Base-by-base conservation (phyloP, 2,113 vertebrate genomes). In the Pyxicephalus adspersus region DNA sequence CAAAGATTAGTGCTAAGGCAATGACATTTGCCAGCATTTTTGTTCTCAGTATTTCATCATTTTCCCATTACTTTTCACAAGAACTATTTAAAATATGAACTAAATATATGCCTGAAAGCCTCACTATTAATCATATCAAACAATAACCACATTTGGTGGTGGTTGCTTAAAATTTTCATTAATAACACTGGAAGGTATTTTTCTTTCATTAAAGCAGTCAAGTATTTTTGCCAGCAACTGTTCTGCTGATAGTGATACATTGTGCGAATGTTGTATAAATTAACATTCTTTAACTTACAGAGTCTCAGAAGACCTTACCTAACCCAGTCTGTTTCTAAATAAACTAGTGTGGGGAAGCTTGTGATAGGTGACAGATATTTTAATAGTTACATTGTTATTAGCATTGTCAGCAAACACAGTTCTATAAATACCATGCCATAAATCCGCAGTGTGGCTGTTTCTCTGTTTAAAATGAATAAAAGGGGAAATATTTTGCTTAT, bases 251-350 rank as follows among this genome's bases (percentile, higher is more conserved):
- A 55, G 50, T n/a, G 54, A 34, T 55, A 68, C 54, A 28, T 28
- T 34, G 38, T 45, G 38, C 2, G 64, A 51, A 34, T 28, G 26
- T 26, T 58, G 28, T 65, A 50, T 65, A 81, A 38, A 74, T 31
- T n/a, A 54, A 54, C 3, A 18, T 45, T 13, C 25, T 74, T 74
- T 64, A 57, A 29, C 51, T 74, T 65, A 22, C 63, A 23, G 15
- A 13, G 60, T 71, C 66, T 74, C 61, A 38, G 38, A 81, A 74
- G 70, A 81, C 70, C 79, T 81, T 51, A 81, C 58, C 68, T 81
- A 64, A 81, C 79, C 68, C 29, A 65, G 57, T n/a, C 57, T 73
- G 17, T 51, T 52, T 80, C 54, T 72, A 52, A 63, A 54, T 64
- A 64, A 64, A 63, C 22, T 29, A 52, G 38, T 73, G 57, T 63